Percentiles rank a stretch among this genome's conserved stretches.
Evolutionary conservation across 2,888 invertebrate genomes (phyloP).

Genomic region (Diarsia brunnea): DNA sequence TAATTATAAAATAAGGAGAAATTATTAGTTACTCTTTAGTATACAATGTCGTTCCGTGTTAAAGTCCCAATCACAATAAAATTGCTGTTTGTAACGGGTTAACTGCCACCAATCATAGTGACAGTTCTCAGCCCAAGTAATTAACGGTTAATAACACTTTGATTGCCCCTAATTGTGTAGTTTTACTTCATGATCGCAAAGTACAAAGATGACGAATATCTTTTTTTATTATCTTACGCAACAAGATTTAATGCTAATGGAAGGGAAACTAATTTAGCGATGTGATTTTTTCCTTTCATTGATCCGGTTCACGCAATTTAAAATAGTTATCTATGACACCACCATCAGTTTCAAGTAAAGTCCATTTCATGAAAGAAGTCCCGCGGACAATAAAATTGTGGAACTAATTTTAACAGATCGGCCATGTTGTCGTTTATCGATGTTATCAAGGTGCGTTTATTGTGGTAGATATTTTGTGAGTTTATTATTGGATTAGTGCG

Average conservation of each 20-base stretch:
- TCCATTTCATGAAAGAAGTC: too few relatives aligned
- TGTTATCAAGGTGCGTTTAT: too few relatives aligned
- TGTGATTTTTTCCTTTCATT: neutral
- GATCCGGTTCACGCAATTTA: neutral
- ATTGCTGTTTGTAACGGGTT: slow-evolving; percentile 50
- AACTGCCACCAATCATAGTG: slow-evolving; percentile 48
- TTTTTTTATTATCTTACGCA: slow-evolving; percentile 16
- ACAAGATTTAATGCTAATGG: neutral
- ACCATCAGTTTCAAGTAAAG: too few relatives aligned
- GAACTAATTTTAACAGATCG: too few relatives aligned
- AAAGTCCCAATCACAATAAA: slow-evolving; percentile 48
- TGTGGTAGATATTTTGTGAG: too few relatives aligned
- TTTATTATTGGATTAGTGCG: too few relatives aligned
- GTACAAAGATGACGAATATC: slow-evolving; percentile 19
- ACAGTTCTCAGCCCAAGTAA: slow-evolving; percentile 58
- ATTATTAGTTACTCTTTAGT: neutral
- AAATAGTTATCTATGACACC: too few relatives aligned
- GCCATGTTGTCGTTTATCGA: too few relatives aligned
- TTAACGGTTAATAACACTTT: slow-evolving; percentile 55
- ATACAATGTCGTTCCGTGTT: slow-evolving; percentile 33
- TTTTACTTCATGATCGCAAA: slow-evolving; percentile 14
- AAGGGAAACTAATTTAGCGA: neutral
- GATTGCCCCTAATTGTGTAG: slow-evolving; percentile 48
- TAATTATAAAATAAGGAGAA: neutral
- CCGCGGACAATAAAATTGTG: too few relatives aligned